Conservation (phyloP, 2,888 invertebrate genomes). For the Barypeithes pellucidus region DNA sequence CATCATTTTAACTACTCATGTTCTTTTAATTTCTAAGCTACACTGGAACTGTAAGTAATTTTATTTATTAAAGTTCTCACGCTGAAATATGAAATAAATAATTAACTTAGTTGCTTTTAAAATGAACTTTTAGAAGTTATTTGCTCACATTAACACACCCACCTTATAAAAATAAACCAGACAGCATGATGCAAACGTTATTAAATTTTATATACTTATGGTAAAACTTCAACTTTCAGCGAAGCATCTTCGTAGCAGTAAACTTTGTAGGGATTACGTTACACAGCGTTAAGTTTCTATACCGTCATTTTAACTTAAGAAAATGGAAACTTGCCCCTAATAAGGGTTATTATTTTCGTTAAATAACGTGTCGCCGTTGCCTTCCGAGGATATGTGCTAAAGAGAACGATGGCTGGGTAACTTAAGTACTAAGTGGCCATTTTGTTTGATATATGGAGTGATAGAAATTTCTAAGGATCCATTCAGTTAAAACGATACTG, state of each 20-base stretch:
- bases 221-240: conserved; percentile 41
- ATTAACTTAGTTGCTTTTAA: neutral
- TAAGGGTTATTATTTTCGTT: conserved; percentile 52
- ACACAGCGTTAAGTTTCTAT: conserved; percentile 50
- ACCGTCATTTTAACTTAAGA: conserved; percentile 45
- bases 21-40: too few species aligned
- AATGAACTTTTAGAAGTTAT: conserved; percentile 21
- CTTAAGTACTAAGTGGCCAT: conserved; percentile 42
- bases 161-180: conserved; percentile 24
- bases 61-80: neutral
- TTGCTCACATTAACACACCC: conserved; percentile 17
- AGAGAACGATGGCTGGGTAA: conserved; percentile 29
- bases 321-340: conserved; percentile 51
- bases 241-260: conserved; percentile 33
- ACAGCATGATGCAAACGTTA: conserved; percentile 30
- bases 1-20: too few species aligned
- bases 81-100: neutral
- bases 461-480: neutral
- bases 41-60: too few species aligned
- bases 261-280: conserved; percentile 50
- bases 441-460: conserved; percentile 36
- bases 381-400: conserved; percentile 8
- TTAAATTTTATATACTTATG: conserved; percentile 44
- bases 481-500: neutral
- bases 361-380: conserved; percentile 39